Percentiles rank a stretch among this genome's conserved stretches.
phyloP scores from a whole-genome alignment of 2,888 invertebrate genomes.

The Macrophya alboannulata region DNA sequence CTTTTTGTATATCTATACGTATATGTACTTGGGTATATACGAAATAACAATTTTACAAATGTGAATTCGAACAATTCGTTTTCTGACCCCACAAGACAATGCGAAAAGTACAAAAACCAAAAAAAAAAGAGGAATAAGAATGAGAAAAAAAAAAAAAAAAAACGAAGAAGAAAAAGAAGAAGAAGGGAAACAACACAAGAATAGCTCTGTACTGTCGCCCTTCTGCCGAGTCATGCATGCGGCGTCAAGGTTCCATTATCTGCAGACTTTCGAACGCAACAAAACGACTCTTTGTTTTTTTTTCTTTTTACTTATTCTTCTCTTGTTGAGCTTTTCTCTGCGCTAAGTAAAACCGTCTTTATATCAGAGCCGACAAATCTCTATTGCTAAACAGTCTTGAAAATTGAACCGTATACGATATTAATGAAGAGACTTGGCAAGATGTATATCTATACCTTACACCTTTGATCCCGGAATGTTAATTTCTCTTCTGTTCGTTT shows the following conservation, averaged over 20 bases:
- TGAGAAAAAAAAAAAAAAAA: not conserved
- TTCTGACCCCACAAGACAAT: not conserved
- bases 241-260: not conserved
- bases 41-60: not conserved
- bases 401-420: not conserved
- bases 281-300: not conserved
- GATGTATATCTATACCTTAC: not conserved
- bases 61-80: not conserved
- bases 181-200: not conserved
- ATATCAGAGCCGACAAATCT: not conserved
- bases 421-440: not conserved
- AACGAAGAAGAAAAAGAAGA: not conserved
- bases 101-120: not conserved
- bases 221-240: not conserved
- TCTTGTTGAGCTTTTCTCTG: not conserved
- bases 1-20: not conserved
- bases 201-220: not conserved
- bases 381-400: not conserved
- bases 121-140: not conserved
- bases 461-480: not conserved
- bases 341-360: constrained; percentile 1
- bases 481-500: not conserved
- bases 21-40: not conserved
- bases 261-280: not conserved
- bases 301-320: too few species aligned